A percentile compares a stretch with the other conserved stretches of the same genome.
These are phyloP conservation scores for Glomeris marginata DNA, from an alignment of 2,888 invertebrate genomes.

Conservation along the genomic window DNA sequence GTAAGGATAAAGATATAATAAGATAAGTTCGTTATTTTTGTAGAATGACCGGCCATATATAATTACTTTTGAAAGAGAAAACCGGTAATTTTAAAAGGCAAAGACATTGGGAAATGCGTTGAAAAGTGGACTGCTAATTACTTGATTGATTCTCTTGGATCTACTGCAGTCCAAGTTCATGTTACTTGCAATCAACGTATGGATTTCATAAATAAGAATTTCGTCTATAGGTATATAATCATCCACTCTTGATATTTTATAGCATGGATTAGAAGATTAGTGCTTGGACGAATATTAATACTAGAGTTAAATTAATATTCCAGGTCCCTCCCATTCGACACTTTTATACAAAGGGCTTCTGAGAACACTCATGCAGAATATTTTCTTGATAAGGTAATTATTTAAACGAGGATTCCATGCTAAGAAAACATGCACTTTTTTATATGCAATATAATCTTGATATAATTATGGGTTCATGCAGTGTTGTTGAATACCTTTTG, in stretches of 20 bases:
- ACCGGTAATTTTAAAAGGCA: slow-evolving; percentile 32
- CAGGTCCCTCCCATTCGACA: slow-evolving; percentile 32
- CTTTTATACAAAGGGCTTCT: slow-evolving; percentile 30
- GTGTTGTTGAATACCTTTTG: too few relatives aligned
- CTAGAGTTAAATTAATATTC: neutral
- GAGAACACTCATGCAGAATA: slow-evolving; percentile 24
- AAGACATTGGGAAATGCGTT: slow-evolving; percentile 34
- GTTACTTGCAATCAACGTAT: slow-evolving; percentile 31
- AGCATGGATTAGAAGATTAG: too few relatives aligned
- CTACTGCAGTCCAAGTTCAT: slow-evolving; percentile 35
- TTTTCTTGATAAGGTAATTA: slow-evolving; percentile 24
- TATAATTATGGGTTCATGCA: too few relatives aligned
- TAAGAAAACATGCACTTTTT: too few relatives aligned
- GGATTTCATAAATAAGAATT: slow-evolving; percentile 38
- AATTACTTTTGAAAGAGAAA: too few relatives aligned
- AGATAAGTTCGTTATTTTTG: too few relatives aligned
- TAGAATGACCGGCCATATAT: too few relatives aligned
- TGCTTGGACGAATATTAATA: neutral
- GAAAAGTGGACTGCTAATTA: slow-evolving; percentile 35
- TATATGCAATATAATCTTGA: too few relatives aligned
- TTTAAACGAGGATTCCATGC: too few relatives aligned
- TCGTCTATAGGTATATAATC: slow-evolving; percentile 31
- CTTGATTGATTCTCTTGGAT: slow-evolving; percentile 27
- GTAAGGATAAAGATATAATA: too few relatives aligned
- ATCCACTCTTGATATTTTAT: too few relatives aligned